Base-by-base conservation (phyloP, 2,888 invertebrate species). In the Drosophila borborema region DNA sequence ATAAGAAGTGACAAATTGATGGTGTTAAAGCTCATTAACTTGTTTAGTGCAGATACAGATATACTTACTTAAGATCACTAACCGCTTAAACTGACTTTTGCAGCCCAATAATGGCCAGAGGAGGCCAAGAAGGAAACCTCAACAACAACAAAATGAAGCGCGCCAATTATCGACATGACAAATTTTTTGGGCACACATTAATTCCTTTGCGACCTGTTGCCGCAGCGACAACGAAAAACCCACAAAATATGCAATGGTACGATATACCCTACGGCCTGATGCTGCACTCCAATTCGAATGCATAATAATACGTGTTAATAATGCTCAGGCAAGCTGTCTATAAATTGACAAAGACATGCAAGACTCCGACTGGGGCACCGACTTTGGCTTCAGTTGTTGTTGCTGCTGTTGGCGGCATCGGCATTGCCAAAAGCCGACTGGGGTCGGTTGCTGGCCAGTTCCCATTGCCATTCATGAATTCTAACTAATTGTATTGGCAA, bases 1-100 rank as follows among this genome's bases (percentile, higher is more conserved):
- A 91, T 90, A 85, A 91, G 91, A 87, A 87, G 80, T 91, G 91
- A 92, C 91, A 91, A 92, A 91, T 91, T 91, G 91, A 86, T 90
- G 91, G 90, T 91, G 91, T 91, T 91, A 91, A 91, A 81, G 88
- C 86, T 91, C 88, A 92, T 92, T 91, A 91, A 86, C 74, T 90
- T 86, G 77, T 80, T 89, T 86, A 83, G 75, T 64, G 34, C 77
- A 60, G 72, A 72, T 69, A 60, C 67, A 72, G 61, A 72, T 67
- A 69, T 58, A 49, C 41, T 46, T 59, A 48, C 60, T 62, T 46
- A 61, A 38, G 70, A 59, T 65, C 67, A 54, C 51, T 46, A 61
- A 74, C 62, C 54, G 64, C 74, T 64, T 59, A 59, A 60, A 28
- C 77, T 28, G 28, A 31, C 60, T 74, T 60, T 18, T 38, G 59